phyloP scores from a whole-genome alignment of 1,140 invertebrate genomes.

The Yoshiicerus persimilis region DNA sequence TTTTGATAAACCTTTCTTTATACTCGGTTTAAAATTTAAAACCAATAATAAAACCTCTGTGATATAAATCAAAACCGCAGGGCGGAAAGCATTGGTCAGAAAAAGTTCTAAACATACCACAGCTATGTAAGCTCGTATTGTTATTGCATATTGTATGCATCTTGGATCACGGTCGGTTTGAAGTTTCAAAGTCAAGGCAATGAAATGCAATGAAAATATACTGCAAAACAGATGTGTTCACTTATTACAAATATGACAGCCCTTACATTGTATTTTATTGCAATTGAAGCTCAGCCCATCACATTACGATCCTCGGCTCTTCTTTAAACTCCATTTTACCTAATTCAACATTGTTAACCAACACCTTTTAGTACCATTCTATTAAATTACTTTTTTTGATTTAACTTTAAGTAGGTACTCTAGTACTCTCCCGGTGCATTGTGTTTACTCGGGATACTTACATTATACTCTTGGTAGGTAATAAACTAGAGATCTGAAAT shows the following conservation, averaged over 20 bases:
- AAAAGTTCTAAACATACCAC: neutral
- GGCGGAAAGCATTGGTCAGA: neutral
- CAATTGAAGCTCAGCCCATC: neutral
- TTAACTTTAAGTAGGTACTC: neutral
- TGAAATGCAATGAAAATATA: neutral
- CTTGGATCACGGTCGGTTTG: neutral
- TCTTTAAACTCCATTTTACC: neutral
- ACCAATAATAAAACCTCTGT: neutral
- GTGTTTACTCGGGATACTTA: neutral
- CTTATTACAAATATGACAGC: constrained; percentile 4
- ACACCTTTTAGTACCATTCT: neutral
- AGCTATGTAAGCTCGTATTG: too few relatives aligned
- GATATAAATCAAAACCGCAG: neutral
- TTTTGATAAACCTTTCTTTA: neutral
- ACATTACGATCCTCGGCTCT: neutral
- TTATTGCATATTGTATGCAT: too few relatives aligned
- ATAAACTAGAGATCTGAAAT: neutral
- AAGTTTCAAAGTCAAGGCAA: neutral
- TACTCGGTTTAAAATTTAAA: neutral
- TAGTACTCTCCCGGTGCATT: neutral
- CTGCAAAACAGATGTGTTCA: neutral
- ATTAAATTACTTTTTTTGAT: neutral
- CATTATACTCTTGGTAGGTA: neutral
- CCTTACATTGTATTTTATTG: neutral
- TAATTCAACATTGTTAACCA: neutral